Conservation (phyloP, 1,140 invertebrate species). For the Drosophila saltans region DNA sequence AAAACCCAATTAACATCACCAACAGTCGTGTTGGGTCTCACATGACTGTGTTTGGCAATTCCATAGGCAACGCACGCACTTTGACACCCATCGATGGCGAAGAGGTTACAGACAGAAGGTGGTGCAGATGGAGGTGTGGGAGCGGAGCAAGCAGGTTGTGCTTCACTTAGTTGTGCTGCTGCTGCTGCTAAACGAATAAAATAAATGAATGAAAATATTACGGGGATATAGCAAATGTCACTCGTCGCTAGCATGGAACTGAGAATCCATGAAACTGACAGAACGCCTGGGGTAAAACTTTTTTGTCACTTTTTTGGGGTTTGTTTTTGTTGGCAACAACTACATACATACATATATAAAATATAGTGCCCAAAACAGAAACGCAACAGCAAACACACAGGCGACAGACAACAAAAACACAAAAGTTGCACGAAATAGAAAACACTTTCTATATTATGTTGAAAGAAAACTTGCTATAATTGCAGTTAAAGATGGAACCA, state of each 20-base stretch:
- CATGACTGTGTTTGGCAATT: conserved; percentile 27
- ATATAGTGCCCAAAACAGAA: conserved; percentile 64
- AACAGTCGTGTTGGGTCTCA: background rate
- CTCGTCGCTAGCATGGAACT: conserved; percentile 53
- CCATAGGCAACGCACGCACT: conserved; percentile 61
- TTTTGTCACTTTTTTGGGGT: conserved; percentile 40
- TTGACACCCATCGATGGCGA: conserved; percentile 45
- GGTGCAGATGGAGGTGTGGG: too few relatives aligned
- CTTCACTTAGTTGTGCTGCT: conserved; percentile 46
- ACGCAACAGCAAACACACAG: conserved; percentile 35
- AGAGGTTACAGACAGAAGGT: background rate
- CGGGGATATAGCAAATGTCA: conserved; percentile 60
- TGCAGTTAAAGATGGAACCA: background rate
- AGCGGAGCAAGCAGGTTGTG: background rate
- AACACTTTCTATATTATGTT: background rate
- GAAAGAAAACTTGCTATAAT: background rate
- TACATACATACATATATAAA: conserved; percentile 32
- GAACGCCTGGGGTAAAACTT: conserved; percentile 61
- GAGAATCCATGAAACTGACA: conserved; percentile 47
- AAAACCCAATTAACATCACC: conserved; percentile 1
- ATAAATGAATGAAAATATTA: conserved; percentile 75
- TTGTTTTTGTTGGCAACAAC: conserved; percentile 37
- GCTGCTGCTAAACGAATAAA: conserved; percentile 67
- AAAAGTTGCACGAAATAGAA: conserved; percentile 33
- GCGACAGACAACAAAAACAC: background rate